Conservation (phyloP, 2,888 invertebrate species). For the Cryptocephalus moraei region DNA sequence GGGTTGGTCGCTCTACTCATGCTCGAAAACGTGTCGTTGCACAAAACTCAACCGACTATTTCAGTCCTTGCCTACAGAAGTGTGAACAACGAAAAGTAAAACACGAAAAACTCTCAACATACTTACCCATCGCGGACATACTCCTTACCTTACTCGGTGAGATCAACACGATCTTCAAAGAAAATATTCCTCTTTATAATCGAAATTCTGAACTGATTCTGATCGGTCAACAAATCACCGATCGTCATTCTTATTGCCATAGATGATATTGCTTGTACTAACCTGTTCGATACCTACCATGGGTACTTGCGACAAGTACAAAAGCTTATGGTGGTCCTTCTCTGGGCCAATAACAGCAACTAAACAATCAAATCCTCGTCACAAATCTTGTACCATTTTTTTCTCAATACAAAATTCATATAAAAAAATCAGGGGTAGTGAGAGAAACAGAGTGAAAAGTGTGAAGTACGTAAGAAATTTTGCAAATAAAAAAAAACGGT, state of each 20-base stretch:
- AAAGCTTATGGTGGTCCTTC: slow-evolving; percentile 47
- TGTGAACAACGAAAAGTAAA: too few relatives aligned
- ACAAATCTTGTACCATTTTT: not conserved
- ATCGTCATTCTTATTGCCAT: too few relatives aligned
- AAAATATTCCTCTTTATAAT: slow-evolving; percentile 8
- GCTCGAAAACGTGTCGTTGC: too few relatives aligned
- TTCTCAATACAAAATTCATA: slow-evolving; percentile 2
- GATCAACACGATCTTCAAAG: slow-evolving; percentile 26
- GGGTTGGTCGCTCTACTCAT: too few relatives aligned
- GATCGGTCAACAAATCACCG: too few relatives aligned
- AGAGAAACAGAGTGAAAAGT: not conserved
- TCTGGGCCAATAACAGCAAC: slow-evolving; percentile 47
- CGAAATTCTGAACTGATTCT: not conserved
- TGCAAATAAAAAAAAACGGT: slow-evolving; percentile 1
- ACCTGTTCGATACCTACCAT: slow-evolving; percentile 42
- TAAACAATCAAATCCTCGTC: slow-evolving; percentile 11
- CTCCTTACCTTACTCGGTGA: slow-evolving; percentile 26
- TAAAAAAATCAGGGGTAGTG: not conserved
- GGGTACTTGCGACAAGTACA: slow-evolving; percentile 46
- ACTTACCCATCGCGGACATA: slow-evolving; percentile 20
- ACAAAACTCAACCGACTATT: too few relatives aligned
- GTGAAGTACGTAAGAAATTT: not conserved
- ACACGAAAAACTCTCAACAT: slow-evolving; percentile 2
- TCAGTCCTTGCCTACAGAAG: too few relatives aligned
- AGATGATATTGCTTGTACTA: slow-evolving; percentile 14